Evolutionary conservation across 2,797 vertebrate species (phyloP).

Genomic region (Cuculus canorus): DNA sequence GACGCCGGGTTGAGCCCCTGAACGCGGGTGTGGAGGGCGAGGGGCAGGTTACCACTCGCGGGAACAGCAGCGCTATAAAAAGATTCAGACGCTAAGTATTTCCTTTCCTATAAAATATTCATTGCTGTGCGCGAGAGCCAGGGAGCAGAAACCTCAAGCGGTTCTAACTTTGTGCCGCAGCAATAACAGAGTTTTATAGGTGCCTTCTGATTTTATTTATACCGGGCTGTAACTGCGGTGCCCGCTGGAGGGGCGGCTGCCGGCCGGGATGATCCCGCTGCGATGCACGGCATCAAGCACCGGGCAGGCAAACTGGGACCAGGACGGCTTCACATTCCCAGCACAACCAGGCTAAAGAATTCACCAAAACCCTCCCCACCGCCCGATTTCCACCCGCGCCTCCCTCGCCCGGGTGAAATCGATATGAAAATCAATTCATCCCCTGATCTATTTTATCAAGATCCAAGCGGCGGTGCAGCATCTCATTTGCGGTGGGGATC

Average conservation of each 20-base stretch:
- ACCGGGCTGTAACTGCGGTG: constrained; percentile 36
- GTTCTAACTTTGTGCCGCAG: constrained; percentile 87
- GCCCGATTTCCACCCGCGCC: neutral
- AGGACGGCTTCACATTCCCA: neutral
- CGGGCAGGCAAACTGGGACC: neutral
- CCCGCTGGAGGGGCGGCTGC: neutral
- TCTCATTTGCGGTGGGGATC: constrained; percentile 39
- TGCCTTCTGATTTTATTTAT: constrained; percentile 76
- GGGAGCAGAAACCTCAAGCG: constrained; percentile 92
- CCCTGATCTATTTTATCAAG: constrained; percentile 69
- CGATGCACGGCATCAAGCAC: neutral
- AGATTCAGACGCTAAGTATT: constrained; percentile 92
- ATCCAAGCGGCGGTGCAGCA: constrained; percentile 58
- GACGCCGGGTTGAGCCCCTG: neutral
- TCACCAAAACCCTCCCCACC: rapidly evolving
- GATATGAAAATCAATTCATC: constrained; percentile 70
- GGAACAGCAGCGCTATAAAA: constrained; percentile 91
- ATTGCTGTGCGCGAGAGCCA: constrained; percentile 88
- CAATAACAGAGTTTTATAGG: constrained; percentile 81
- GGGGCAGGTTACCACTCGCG: constrained; percentile 75
- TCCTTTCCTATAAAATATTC: constrained; percentile 99
- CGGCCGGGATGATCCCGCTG: too few relatives aligned
- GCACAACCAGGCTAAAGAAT: neutral
- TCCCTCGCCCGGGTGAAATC: constrained; percentile 33
- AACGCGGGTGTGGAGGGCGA: neutral